Evolutionary conservation across 2,113 vertebrate species (phyloP).

Genomic region (Puffinus mauretanicus): DNA sequence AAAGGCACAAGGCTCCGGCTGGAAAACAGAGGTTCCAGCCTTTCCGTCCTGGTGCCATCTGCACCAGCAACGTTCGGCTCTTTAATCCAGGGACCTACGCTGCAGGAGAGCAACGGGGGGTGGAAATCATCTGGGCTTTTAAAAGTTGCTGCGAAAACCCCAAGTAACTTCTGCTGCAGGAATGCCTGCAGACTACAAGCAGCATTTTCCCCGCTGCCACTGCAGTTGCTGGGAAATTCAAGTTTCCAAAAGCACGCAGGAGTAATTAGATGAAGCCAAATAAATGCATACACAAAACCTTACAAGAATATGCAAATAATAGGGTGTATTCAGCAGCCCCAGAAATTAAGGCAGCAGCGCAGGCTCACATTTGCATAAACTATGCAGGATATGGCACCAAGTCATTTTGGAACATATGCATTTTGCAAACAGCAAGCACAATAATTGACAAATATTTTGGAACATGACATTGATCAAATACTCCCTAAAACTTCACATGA

Average conservation of each 20-base stretch:
- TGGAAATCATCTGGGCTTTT: neutral
- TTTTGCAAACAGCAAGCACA: neutral
- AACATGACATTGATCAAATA: neutral
- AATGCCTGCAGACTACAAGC: neutral
- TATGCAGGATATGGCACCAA: constrained; percentile 30
- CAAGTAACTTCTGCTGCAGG: constrained; percentile 9
- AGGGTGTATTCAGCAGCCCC: constrained; percentile 4
- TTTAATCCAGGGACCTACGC: neutral
- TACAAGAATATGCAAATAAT: constrained; percentile 41
- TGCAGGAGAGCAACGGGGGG: neutral
- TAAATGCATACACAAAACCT: constrained; percentile 25
- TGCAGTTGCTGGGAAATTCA: constrained; percentile 19
- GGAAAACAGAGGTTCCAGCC: neutral
- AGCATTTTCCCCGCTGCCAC: neutral
- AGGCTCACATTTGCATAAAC: constrained; percentile 5
- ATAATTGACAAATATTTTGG: neutral
- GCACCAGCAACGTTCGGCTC: neutral
- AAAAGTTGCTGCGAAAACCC: constrained; percentile 6
- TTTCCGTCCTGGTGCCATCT: neutral
- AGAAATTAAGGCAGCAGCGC: constrained; percentile 8
- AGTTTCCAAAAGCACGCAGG: constrained; percentile 35
- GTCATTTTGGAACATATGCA: neutral
- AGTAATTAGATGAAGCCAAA: constrained; percentile 47
- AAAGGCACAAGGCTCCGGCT: neutral
- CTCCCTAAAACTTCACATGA: constrained; percentile 1